phyloP scores from a whole-genome alignment of 2,797 vertebrate genomes.

The Triplophysa bombifrons region DNA sequence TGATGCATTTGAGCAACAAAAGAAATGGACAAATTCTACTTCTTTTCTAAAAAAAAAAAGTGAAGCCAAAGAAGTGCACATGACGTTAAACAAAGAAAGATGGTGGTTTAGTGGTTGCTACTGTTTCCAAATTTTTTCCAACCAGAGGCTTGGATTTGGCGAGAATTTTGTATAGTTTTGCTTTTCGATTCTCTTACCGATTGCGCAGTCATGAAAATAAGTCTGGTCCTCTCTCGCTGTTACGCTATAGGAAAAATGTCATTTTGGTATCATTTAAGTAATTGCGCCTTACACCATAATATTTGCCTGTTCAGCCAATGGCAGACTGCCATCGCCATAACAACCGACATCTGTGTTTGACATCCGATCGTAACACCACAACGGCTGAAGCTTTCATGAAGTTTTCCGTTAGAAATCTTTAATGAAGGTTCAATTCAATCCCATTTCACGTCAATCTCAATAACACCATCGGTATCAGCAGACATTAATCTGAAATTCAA shows the following conservation, averaged over 20 bases:
- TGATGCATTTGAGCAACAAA: conserved; percentile 2
- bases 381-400: conserved; percentile 14
- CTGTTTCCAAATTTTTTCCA: background rate
- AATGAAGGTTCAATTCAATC: conserved; percentile 25
- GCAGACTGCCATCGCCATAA: conserved; percentile 50
- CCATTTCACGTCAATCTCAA: conserved; percentile 18
- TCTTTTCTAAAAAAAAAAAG: background rate
- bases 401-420: conserved; percentile 36
- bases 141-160: conserved; percentile 1
- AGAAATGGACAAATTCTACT: background rate
- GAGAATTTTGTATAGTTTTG: background rate
- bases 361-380: conserved; percentile 41
- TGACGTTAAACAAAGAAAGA: conserved; percentile 10
- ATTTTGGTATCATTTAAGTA: conserved; percentile 20
- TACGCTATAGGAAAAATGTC: conserved; percentile 14
- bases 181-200: background rate
- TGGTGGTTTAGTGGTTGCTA: background rate
- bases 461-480: conserved; percentile 27
- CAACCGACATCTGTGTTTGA: conserved; percentile 59
- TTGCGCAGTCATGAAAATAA: conserved; percentile 27
- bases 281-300: conserved; percentile 46
- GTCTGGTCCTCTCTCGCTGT: conserved; percentile 1
- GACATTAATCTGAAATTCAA: conserved; percentile 28
- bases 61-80: background rate
- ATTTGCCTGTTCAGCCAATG: conserved; percentile 42